phyloP scores from a whole-genome alignment of 2,797 vertebrate genomes.

The Borostomias antarcticus region DNA sequence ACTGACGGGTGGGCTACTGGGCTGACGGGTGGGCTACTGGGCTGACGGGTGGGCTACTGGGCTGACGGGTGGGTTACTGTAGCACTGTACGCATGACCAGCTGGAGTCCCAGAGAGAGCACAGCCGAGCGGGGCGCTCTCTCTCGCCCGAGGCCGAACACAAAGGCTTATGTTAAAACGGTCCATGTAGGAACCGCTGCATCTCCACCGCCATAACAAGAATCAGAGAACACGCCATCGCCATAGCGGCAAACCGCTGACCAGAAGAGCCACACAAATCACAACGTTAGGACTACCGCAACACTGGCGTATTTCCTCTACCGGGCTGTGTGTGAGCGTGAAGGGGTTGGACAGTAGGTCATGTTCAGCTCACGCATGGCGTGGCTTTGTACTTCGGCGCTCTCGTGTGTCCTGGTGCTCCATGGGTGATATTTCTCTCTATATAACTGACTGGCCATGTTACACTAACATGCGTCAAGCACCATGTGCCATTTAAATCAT shows the following conservation, averaged over 20 bases:
- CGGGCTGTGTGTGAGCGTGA: constrained; percentile 15
- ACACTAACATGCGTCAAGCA: too few relatives aligned
- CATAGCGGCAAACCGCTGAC: constrained; percentile 28
- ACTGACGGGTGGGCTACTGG: constrained; percentile 19
- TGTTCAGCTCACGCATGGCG: not conserved
- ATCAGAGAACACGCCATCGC: constrained; percentile 40
- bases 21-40: constrained; percentile 48
- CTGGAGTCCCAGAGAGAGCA: constrained; percentile 39
- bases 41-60: constrained; percentile 19
- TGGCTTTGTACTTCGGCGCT: not conserved
- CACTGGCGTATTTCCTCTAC: not conserved
- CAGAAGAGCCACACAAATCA: too few relatives aligned
- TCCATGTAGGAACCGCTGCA: constrained; percentile 37
- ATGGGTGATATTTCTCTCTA: too few relatives aligned
- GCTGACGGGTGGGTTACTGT: constrained; percentile 48
- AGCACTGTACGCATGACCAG: constrained; percentile 56
- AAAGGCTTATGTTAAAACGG: constrained; percentile 48
- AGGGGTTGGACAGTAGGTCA: not conserved
- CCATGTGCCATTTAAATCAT: not conserved
- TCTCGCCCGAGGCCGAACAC: constrained; percentile 47
- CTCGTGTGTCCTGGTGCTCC: too few relatives aligned
- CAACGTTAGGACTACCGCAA: not conserved
- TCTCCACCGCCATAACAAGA: constrained; percentile 48
- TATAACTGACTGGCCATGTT: too few relatives aligned
- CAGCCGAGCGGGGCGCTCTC: constrained; percentile 40